Conservation (phyloP, 1,140 invertebrate genomes). For the Kradibia gibbosae region DNA sequence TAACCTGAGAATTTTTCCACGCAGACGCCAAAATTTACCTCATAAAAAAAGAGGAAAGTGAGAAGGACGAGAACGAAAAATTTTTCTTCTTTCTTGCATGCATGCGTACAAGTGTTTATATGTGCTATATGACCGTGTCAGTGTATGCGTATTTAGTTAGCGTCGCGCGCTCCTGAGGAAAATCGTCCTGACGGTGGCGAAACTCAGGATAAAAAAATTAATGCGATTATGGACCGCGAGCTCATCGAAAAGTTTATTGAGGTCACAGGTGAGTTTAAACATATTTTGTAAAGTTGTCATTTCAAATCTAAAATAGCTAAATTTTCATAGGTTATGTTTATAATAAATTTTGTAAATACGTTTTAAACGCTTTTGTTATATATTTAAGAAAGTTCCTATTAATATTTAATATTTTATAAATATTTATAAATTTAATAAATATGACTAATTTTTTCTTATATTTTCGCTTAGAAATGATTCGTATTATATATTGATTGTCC, state of each 20-base stretch:
- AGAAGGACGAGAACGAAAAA: background rate
- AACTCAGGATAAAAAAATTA: background rate
- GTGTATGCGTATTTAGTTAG: constrained; percentile 17
- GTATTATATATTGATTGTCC: background rate
- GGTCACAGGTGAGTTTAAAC: constrained; percentile 63
- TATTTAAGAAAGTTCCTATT: background rate
- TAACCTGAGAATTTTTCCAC: background rate
- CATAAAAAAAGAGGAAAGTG: constrained; percentile 12
- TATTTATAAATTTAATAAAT: background rate
- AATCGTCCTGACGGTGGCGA: constrained; percentile 9
- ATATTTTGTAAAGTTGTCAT: background rate
- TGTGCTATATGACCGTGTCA: background rate
- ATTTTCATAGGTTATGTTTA: constrained; percentile 25
- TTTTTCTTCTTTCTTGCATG: background rate
- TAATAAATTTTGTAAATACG: background rate
- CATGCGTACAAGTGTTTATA: background rate
- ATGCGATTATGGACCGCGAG: constrained; percentile 64
- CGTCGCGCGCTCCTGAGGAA: constrained; percentile 31
- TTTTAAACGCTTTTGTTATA: constrained; percentile 1
- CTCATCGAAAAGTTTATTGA: constrained; percentile 67
- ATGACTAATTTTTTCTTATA: background rate
- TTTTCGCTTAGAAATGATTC: background rate
- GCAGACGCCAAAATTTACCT: background rate
- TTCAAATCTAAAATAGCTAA: background rate
- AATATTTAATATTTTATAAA: background rate